These are phyloP conservation scores for Lepidurus apus DNA, from an alignment of 1,140 invertebrate genomes.

Conservation along the genomic window DNA sequence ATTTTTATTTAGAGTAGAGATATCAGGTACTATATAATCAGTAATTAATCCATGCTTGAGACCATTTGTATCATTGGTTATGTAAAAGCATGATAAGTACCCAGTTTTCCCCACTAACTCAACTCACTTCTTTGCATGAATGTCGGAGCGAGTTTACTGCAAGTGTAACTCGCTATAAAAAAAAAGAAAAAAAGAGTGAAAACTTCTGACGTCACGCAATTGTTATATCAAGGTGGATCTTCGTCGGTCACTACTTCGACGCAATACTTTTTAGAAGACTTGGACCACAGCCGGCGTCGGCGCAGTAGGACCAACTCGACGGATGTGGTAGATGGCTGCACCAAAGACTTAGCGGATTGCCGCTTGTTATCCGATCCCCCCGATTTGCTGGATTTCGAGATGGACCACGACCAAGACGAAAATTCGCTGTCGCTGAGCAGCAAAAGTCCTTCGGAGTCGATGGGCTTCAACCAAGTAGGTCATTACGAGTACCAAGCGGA, in stretches of 20 bases:
- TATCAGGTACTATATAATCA: too few relatives aligned
- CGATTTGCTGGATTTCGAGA: conserved; percentile 33
- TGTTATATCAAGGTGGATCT: background rate
- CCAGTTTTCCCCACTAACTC: background rate
- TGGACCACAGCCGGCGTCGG: conserved; percentile 13
- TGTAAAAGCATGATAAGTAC: background rate
- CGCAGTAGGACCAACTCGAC: conserved; percentile 24
- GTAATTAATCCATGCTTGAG: too few relatives aligned
- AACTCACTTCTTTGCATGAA: background rate
- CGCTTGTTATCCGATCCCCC: conserved; percentile 24
- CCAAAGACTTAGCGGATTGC: conserved; percentile 11
- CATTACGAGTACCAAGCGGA: background rate
- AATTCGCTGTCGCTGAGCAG: background rate
- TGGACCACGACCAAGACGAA: conserved; percentile 26
- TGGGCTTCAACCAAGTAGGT: background rate
- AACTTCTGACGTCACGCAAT: conserved; percentile 15
- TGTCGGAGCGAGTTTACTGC: background rate
- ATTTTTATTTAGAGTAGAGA: too few relatives aligned
- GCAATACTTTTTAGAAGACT: conserved; percentile 27
- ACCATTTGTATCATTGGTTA: too few relatives aligned
- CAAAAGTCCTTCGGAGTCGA: background rate
- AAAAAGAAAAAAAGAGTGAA: background rate
- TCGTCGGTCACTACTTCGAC: background rate
- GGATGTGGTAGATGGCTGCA: conserved; percentile 1
- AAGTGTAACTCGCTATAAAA: background rate